Base-by-base conservation (phyloP, 35 echinoderm and acorn worm genomes). In the Acanthaster planci region DNA sequence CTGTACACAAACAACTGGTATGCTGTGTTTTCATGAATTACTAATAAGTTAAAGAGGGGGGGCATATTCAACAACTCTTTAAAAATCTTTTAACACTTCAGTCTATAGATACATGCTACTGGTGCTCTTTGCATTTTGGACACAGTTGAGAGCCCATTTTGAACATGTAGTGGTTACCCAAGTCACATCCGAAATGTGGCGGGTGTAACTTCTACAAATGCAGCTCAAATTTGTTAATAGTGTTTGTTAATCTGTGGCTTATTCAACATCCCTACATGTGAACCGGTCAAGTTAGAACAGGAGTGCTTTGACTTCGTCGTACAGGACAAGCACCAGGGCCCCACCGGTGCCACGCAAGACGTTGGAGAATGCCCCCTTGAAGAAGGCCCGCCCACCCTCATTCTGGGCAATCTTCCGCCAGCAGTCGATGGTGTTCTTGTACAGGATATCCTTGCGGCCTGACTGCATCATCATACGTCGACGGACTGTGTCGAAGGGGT, bases 381-480 rank as follows among this genome's bases (percentile, higher is more conserved):
- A 97, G 95, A 97, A 97, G 19, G 95, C 95, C 19, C 72, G 29
- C 30, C 54, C 50, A 38, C 95, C 95, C 68, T 97, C 95, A 21
- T 86, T 60, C 47, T 38, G 3, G 26, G 87, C 84, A 53, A 97
- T 97, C 82, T 97, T 97, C 59, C 39, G 84, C 95, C 95, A 97
- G 88, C 95, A 97, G 58, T 97, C 91, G 6, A 97, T 67, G 32
- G 95, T 97, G 76, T 84, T 86, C 85, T 93, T 97, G 95, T 97
- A 97, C 68, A 93, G 67, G 81, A 97, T 84, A 22, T 97, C 94
- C 5, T 88, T 93, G 2, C 91, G 84, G 38, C 95, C 95, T 57
- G 76, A 83, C 91, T 97, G 95, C 95, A 97, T 97, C 95, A 97
- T 97, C 95, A 97, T 97, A 87, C 95, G 92, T 76, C 95, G 85